Evolutionary conservation across 1,140 invertebrate species (phyloP).

Genomic region (Drosophila prosaltans): DNA sequence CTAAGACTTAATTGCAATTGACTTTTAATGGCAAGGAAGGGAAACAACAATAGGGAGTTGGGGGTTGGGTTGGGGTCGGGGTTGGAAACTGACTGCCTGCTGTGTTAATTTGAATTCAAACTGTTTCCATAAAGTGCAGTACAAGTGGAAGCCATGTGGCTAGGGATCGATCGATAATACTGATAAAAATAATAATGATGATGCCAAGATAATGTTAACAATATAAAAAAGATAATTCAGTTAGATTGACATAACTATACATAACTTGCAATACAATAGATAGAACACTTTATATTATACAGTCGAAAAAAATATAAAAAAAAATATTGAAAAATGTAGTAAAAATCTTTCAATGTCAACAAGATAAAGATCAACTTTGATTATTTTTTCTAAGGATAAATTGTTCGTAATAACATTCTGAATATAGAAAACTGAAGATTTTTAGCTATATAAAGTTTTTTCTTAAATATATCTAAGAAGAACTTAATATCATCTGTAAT

Average conservation of each 20-base stretch:
- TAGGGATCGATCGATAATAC: conserved; percentile 33
- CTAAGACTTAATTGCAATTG: conserved; percentile 78
- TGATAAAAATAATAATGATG: conserved; percentile 44
- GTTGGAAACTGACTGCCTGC: conserved; percentile 45
- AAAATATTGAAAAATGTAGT: not conserved
- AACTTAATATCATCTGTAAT: no score
- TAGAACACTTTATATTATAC: not conserved
- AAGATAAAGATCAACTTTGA: no score
- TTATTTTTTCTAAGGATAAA: no score
- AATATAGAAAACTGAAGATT: no score
- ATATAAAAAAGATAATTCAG: not conserved
- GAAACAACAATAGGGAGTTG: not conserved
- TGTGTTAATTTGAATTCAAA: conserved; percentile 80
- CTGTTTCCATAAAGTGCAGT: conserved; percentile 67
- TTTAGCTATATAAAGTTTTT: no score
- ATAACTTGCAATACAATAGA: conserved; percentile 3
- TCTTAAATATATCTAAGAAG: no score
- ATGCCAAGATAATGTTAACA: conserved; percentile 13
- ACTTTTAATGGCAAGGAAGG: conserved; percentile 59
- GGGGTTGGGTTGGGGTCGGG: not conserved
- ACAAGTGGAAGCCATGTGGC: conserved; percentile 47
- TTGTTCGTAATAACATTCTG: no score
- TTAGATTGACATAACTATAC: not conserved
- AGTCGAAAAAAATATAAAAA: not conserved
- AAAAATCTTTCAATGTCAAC: no score